These are phyloP conservation scores for Apomyelois bistriatella DNA, from an alignment of 2,888 invertebrate species.

Conservation along the genomic window DNA sequence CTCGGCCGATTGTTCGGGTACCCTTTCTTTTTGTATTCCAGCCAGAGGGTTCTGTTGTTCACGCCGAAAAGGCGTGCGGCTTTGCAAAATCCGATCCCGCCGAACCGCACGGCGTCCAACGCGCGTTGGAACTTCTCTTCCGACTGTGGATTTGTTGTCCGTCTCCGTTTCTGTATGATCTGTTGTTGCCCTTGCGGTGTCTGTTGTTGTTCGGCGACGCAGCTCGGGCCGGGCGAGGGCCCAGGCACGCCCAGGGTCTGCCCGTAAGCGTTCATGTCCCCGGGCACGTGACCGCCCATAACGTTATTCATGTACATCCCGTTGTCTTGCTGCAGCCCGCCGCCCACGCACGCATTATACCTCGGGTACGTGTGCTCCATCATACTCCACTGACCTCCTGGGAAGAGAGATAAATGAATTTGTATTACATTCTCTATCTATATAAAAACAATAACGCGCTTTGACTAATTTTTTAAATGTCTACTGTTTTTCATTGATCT, in stretches of 20 bases:
- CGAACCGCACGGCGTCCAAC: constrained; percentile 89
- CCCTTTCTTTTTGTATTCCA: constrained; percentile 91
- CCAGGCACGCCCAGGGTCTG: constrained; percentile 54
- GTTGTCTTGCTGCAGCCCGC: constrained; percentile 77
- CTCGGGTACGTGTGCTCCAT: constrained; percentile 90
- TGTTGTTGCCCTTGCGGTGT: constrained; percentile 45
- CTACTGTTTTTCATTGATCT: constrained; percentile 62
- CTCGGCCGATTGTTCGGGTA: constrained; percentile 90
- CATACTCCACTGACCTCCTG: constrained; percentile 93
- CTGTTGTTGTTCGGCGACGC: constrained; percentile 44
- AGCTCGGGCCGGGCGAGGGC: constrained; percentile 59
- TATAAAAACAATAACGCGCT: constrained; percentile 23
- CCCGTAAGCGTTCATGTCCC: constrained; percentile 62
- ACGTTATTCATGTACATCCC: constrained; percentile 80
- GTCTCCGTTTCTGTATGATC: constrained; percentile 82
- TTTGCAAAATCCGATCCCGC: constrained; percentile 92
- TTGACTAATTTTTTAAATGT: constrained; percentile 30
- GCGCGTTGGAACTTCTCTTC: constrained; percentile 91
- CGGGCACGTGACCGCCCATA: constrained; percentile 60
- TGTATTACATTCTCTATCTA: constrained; percentile 47
- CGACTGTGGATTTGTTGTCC: constrained; percentile 88
- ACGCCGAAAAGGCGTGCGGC: constrained; percentile 91
- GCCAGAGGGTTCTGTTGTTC: constrained; percentile 91
- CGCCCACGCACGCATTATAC: constrained; percentile 84
- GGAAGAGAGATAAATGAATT: constrained; percentile 81